Evolutionary conservation across 2,797 vertebrate genomes (phyloP).

Genomic region (Gymnopithys bicolor): DNA sequence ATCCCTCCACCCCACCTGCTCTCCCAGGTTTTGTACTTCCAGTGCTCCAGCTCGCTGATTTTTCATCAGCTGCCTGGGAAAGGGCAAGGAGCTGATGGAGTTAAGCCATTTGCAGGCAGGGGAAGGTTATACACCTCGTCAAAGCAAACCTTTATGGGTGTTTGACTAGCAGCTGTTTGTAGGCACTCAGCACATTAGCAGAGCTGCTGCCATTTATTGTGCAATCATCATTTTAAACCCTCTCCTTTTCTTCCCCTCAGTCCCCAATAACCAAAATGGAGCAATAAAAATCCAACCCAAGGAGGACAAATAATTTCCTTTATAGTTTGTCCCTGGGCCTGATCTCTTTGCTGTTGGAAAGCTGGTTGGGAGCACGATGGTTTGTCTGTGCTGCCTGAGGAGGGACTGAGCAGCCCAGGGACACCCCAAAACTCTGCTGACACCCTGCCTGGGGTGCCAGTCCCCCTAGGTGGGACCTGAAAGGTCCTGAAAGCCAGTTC

Average conservation of each 20-base stretch:
- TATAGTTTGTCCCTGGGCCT: background rate
- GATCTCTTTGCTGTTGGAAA: background rate
- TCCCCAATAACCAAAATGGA: background rate
- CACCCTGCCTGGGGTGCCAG: background rate
- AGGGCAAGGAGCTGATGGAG: background rate
- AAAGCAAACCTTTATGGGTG: background rate
- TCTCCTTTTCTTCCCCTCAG: background rate
- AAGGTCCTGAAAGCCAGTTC: background rate
- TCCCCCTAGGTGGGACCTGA: background rate
- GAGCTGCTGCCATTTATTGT: background rate
- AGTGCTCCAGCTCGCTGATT: background rate
- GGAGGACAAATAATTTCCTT: background rate
- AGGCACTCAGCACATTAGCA: background rate
- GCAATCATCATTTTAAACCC: background rate
- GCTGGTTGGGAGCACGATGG: background rate
- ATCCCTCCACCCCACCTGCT: background rate
- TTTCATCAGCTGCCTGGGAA: background rate
- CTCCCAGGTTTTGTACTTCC: fast-evolving
- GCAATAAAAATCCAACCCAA: background rate
- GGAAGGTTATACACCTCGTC: background rate
- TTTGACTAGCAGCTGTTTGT: background rate
- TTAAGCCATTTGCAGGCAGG: background rate
- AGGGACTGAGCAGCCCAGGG: background rate
- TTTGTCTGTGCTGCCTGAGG: background rate
- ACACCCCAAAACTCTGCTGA: background rate